phyloP scores from a whole-genome alignment of 64 coral and sea anemone genomes.

The Montipora sp. region DNA sequence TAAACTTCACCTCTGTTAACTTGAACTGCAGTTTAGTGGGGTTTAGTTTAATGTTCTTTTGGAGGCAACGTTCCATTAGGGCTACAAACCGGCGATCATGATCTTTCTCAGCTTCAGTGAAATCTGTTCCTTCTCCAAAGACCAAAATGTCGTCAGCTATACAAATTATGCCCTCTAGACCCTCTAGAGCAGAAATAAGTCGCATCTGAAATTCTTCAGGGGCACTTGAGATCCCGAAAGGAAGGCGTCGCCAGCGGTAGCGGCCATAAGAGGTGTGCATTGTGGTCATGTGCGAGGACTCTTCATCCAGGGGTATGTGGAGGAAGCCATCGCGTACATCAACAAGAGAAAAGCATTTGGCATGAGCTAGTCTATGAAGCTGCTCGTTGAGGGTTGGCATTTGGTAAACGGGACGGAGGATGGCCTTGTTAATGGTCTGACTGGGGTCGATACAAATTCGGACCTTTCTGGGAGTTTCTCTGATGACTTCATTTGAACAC shows the following conservation, averaged over 20 bases:
- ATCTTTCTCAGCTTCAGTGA: constrained; percentile 34
- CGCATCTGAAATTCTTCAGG: constrained; percentile 58
- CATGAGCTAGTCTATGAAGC: no score
- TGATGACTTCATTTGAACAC: background rate
- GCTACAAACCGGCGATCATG: constrained; percentile 49
- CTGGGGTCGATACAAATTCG: background rate
- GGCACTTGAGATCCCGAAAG: constrained; percentile 41
- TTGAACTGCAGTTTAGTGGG: background rate
- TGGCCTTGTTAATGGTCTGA: no score
- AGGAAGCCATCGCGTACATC: no score
- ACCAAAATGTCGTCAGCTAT: constrained; percentile 63
- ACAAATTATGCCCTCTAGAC: constrained; percentile 40
- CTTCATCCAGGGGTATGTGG: constrained; percentile 36
- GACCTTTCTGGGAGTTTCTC: constrained; percentile 21
- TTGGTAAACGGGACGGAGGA: no score
- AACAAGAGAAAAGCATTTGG: no score
- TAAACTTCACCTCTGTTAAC: constrained; percentile 56
- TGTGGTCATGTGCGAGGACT: constrained; percentile 66
- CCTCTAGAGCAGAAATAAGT: constrained; percentile 40
- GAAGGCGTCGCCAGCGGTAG: constrained; percentile 58
- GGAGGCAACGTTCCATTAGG: constrained; percentile 48
- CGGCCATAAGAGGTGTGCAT: constrained; percentile 73
- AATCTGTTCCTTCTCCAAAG: constrained; percentile 44
- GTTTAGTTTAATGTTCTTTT: constrained; percentile 58
- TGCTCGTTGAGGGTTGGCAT: no score